Base-by-base conservation (phyloP, 2,797 vertebrate genomes). In the Helostoma temminkii region DNA sequence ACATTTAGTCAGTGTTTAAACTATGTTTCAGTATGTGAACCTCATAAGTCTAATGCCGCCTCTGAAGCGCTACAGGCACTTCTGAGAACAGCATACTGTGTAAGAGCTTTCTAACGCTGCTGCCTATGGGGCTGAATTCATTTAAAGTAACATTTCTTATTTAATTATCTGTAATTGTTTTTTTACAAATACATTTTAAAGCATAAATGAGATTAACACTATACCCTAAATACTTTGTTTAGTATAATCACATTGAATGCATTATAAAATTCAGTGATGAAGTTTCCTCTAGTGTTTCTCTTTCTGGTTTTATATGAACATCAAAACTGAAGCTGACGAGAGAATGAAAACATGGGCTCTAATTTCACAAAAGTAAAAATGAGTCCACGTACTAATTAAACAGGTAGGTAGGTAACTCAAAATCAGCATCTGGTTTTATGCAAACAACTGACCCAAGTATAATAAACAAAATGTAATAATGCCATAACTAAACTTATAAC, bases 41-140 rank as follows among this genome's bases (percentile, higher is more conserved):
- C n/a, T n/a, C n/a, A n/a, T n/a, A n/a, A n/a, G n/a, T 64, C 24
- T 42, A 11, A 25, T 26, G 65, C 39, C 45, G n/a, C 7, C 19
- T 22, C 18, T 34, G 6, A 24, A 14, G 43, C 30, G 47, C 49
- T 43, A 43, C 63, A 82, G 68, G 59, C 76, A 60, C 71, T 62
- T 54, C 46, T 1, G 5, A 37, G 14, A 53, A 58, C 41, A 66
- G n/a, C n/a, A 36, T 16, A 37, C 12, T 37, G 24, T 22, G 5
- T 30, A 26, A 36, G 12, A 21, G 41, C 22, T 10, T 37, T 21
- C 24, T 60, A 16, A 52, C 50, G 62, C 19, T 36, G 41, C 84
- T 89, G 76, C 85, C 84, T 77, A 19, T 74, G 75, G 78, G 76
- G 63, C 80, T 87, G 74, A 80, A 79, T 48, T 42, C 3, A 18